Evolutionary conservation across 2,888 invertebrate genomes (phyloP).

Genomic region (Myopa tessellatipennis): DNA sequence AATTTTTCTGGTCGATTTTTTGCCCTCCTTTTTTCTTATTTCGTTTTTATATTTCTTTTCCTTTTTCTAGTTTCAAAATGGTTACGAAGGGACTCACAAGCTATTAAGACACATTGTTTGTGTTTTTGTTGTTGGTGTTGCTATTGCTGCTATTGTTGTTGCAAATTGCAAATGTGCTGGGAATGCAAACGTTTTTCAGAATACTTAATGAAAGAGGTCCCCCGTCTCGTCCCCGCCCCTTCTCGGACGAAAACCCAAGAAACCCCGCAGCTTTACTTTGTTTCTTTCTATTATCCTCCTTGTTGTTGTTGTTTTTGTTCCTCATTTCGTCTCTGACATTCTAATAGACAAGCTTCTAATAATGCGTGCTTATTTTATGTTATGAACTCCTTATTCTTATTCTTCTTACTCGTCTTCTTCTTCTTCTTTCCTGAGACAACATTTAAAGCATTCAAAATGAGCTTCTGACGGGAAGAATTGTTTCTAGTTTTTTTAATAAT

Average conservation of each 20-base stretch:
- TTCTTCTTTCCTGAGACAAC: too few relatives aligned
- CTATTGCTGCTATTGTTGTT: too few relatives aligned
- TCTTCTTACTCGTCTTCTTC: too few relatives aligned
- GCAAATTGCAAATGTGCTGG: neutral
- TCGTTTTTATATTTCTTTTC: neutral
- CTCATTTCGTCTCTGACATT: neutral
- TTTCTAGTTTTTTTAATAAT: too few relatives aligned
- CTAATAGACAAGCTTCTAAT: slow-evolving; percentile 4
- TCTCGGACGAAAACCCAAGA: neutral
- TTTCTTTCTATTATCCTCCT: neutral
- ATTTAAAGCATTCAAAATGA: too few relatives aligned
- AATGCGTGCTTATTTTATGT: neutral
- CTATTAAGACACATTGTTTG: neutral
- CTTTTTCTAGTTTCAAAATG: neutral
- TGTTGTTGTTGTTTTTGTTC: too few relatives aligned
- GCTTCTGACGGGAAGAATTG: too few relatives aligned
- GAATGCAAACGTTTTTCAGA: neutral
- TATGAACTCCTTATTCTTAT: neutral
- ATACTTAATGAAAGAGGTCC: neutral
- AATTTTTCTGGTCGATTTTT: neutral
- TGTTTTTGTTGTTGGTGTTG: neutral
- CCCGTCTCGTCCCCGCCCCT: neutral
- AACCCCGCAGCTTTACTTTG: neutral
- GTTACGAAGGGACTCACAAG: neutral
- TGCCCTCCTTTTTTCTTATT: too few relatives aligned